A percentile compares a stretch with the other conserved stretches of the same genome.
Evolutionary conservation across 1,140 invertebrate genomes (phyloP).

Genomic region (Pseudoatta argentina): DNA sequence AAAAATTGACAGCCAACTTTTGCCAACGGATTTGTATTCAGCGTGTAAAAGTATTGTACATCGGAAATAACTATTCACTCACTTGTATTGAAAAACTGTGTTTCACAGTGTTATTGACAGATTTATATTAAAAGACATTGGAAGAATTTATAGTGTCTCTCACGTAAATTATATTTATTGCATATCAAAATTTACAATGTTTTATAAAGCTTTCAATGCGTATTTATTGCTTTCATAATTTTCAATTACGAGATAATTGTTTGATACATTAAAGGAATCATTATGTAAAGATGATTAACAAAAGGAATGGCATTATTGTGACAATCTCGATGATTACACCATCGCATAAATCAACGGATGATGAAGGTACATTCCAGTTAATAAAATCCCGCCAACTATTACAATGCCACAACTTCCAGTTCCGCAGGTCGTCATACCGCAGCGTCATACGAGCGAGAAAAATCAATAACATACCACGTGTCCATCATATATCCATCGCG

Average conservation of each 20-base stretch:
- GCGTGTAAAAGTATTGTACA: no score
- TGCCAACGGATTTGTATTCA: no score
- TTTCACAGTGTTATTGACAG: neutral
- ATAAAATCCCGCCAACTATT: slow-evolving; percentile 48
- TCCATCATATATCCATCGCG: slow-evolving; percentile 41
- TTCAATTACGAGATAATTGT: neutral
- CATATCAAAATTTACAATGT: neutral
- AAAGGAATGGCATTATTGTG: neutral
- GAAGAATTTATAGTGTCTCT: neutral
- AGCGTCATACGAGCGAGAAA: slow-evolving; percentile 41
- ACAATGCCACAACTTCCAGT: slow-evolving; percentile 44
- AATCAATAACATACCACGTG: slow-evolving; percentile 58
- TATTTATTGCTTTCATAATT: neutral
- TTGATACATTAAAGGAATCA: neutral
- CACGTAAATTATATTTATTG: slow-evolving; percentile 10
- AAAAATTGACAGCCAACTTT: no score
- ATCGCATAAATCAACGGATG: slow-evolving; percentile 22
- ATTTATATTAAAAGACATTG: neutral
- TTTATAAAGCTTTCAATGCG: neutral
- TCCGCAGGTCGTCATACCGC: slow-evolving; percentile 23
- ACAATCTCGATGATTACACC: neutral
- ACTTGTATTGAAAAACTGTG: no score
- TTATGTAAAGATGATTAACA: slow-evolving; percentile 4
- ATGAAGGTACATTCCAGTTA: neutral
- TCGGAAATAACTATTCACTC: no score